Evolutionary conservation across 2,797 vertebrate species (phyloP), one percentile per base, ranked within the genome.

Genomic region (Rhynchonycteris naso): DNA sequence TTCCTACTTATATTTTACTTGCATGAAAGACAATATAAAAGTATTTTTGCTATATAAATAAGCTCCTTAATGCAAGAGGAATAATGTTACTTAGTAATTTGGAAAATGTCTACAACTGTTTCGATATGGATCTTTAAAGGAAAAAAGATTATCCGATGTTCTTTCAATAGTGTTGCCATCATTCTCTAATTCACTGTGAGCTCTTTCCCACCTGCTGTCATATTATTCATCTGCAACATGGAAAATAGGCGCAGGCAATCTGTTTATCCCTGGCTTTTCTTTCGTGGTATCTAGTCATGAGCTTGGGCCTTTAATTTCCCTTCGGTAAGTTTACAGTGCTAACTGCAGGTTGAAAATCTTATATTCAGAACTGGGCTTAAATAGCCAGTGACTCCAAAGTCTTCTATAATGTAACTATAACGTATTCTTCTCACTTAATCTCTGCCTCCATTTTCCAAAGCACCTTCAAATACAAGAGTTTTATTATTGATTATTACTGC

Each of bases 1-100:
- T 85, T 13, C 13, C 38, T 56, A 71, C 59, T 81, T 88, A n/a
- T 72, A 35, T 16, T 71, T 88, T 88, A 33, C 94, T 84, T 95
- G n/a, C 26, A 65, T 88, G 18, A 76, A 69, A 82, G 54, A 71
- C 80, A 65, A 68, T 58, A 74, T 68, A 38, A 38, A 94, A 33
- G 9, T 74, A 5, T 59, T 72, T 92, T 85, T 82, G 65, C 69
- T 90, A 82, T 14, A 38, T 79, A 75, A 94, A 50, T 13, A 88
- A 90, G 56, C 28, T 78, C 5, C 59, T 87, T 84, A 86, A 59
- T 59, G 88, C 59, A 76, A 52, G 22, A 28, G 19, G 11, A 15
- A 28, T 71, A 11, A 50, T 56, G 68, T 66, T 88, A 68, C 18
- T 93, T 72, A 84, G 58, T 84, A 76, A 79, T 61, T 54, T 68